Evolutionary conservation across 1,140 invertebrate genomes (phyloP).

Genomic region (Drosophila orosa): DNA sequence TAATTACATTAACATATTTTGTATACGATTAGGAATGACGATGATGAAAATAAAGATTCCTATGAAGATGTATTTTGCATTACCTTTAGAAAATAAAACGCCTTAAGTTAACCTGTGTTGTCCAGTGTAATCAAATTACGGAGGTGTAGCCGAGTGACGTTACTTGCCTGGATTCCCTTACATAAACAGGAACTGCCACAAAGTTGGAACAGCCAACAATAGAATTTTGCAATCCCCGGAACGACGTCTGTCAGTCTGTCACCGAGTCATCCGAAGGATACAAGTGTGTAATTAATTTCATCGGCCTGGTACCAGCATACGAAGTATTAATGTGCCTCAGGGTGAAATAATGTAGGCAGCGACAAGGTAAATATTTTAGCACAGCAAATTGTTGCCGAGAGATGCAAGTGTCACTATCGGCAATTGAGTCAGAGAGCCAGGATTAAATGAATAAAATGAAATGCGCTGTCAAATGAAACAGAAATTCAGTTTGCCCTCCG

Average conservation of each 20-base stretch:
- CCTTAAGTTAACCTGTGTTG: background rate
- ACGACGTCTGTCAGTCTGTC: slow-evolving; percentile 41
- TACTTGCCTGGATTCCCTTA: slow-evolving; percentile 19
- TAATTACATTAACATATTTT: slow-evolving; percentile 6
- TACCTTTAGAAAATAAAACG: background rate
- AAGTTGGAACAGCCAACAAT: slow-evolving; percentile 43
- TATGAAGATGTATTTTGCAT: background rate
- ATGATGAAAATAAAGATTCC: slow-evolving; percentile 4
- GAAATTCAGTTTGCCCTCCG: slow-evolving; percentile 23
- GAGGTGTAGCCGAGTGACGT: slow-evolving; percentile 19
- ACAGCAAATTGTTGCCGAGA: slow-evolving; percentile 53
- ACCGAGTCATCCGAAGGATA: slow-evolving; percentile 17
- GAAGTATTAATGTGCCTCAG: background rate
- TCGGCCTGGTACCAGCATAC: slow-evolving; percentile 25
- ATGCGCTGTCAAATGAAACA: slow-evolving; percentile 39
- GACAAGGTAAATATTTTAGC: slow-evolving; percentile 35
- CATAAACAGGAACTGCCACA: slow-evolving; percentile 17
- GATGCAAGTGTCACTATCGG: slow-evolving; percentile 69
- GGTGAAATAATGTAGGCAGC: background rate
- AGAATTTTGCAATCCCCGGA: slow-evolving; percentile 47
- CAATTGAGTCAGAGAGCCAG: slow-evolving; percentile 44
- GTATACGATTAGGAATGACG: background rate
- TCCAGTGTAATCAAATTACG: slow-evolving; percentile 4
- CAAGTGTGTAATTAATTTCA: slow-evolving; percentile 72
- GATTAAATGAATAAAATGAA: slow-evolving; percentile 40